A percentile compares a stretch with the other conserved stretches of the same genome.
Conservation (phyloP, 1,140 invertebrate genomes). For the Geopemphigus sp. region DNA sequence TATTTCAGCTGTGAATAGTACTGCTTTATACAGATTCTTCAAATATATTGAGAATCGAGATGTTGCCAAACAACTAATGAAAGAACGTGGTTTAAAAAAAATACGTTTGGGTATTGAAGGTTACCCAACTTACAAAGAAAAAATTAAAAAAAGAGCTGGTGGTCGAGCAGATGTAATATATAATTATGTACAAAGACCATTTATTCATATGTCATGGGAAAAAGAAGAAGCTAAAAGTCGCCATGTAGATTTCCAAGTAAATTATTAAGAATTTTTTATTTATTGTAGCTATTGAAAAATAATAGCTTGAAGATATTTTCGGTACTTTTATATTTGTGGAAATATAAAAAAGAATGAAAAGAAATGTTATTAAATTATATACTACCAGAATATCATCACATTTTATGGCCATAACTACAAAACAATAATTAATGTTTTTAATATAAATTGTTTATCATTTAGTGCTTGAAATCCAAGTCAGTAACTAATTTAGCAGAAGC, state of each 20-base stretch:
- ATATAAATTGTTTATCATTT: conserved; percentile 54
- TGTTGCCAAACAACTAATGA: conserved; percentile 97
- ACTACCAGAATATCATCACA: too few species aligned
- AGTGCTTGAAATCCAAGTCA: conserved; percentile 92
- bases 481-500: conserved; percentile 90
- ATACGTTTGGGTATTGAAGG: conserved; percentile 99
- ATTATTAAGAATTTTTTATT: neutral
- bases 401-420: too few species aligned
- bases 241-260: conserved; percentile 91
- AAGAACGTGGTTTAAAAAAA: conserved; percentile 97
- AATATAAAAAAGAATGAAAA: too few species aligned
- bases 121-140: conserved; percentile 99
- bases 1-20: conserved; percentile 76
- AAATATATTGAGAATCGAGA: conserved; percentile 99
- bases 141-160: conserved; percentile 85
- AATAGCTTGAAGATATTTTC: too few species aligned
- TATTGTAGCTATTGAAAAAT: too few species aligned
- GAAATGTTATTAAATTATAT: too few species aligned
- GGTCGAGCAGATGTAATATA: conserved; percentile 93
- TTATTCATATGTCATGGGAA: conserved; percentile 99
- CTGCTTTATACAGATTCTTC: conserved; percentile 95
- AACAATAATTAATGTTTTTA: neutral
- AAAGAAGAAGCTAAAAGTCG: conserved; percentile 98
- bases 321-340: too few species aligned
- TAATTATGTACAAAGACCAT: conserved; percentile 99